Evolutionary conservation across 1,140 invertebrate genomes (phyloP).

Genomic region (Pogonomyrmex californicus): DNA sequence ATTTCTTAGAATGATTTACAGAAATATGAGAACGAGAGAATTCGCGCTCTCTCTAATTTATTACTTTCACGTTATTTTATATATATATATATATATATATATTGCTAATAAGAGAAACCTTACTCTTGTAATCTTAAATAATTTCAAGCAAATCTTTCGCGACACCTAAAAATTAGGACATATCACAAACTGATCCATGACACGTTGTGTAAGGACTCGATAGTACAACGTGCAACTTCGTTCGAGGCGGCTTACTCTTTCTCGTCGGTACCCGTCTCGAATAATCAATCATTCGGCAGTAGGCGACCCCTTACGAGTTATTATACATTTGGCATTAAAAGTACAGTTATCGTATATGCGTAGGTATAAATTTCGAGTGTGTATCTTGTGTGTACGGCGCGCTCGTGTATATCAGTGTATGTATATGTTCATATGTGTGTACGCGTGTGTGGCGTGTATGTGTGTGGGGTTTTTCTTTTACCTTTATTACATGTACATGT

Average conservation of each 20-base stretch:
- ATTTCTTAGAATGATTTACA: slow-evolving; percentile 30
- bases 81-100: slow-evolving; percentile 1
- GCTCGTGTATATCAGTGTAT: not conserved
- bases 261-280: slow-evolving; percentile 40
- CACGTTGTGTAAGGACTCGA: slow-evolving; percentile 49
- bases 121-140: not conserved
- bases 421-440: slow-evolving; percentile 6
- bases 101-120: not conserved
- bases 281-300: slow-evolving; percentile 56
- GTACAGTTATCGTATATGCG: slow-evolving; percentile 85
- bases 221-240: slow-evolving; percentile 31
- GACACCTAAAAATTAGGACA: slow-evolving; percentile 23
- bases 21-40: slow-evolving; percentile 20
- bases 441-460: slow-evolving; percentile 5
- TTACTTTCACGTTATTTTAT: slow-evolving; percentile 6
- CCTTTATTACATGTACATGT: slow-evolving; percentile 64
- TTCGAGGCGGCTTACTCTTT: slow-evolving; percentile 50
- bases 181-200: slow-evolving; percentile 47
- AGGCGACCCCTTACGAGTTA: slow-evolving; percentile 80
- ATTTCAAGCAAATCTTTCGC: slow-evolving; percentile 18
- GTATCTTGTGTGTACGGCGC: slow-evolving; percentile 54
- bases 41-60: slow-evolving; percentile 16
- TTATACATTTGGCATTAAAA: slow-evolving; percentile 87
- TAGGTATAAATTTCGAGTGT: slow-evolving; percentile 83
- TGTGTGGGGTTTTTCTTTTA: slow-evolving; percentile 29